Percentiles rank a stretch among this genome's conserved stretches.
Evolutionary conservation across 2,113 vertebrate species (phyloP).

Genomic region (pig (Sus scrofa)): DNA sequence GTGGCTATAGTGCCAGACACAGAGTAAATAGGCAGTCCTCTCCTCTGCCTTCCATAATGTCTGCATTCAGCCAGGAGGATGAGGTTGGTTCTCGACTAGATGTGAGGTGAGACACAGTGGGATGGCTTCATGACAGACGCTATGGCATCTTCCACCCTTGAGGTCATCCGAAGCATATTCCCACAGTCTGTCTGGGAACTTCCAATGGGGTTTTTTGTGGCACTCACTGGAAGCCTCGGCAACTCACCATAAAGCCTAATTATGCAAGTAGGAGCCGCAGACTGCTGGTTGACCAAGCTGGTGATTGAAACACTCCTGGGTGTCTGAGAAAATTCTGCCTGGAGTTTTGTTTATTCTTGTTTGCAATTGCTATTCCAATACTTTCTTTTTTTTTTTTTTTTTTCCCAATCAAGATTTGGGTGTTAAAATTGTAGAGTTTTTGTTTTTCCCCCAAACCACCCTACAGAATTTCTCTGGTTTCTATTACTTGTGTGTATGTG

Average conservation of each 20-base stretch:
- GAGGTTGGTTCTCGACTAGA: not conserved
- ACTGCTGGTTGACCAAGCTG: not conserved
- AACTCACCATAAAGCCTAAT: constrained; percentile 30
- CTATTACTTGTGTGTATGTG: no score
- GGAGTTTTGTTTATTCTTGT: not conserved
- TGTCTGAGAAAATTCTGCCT: constrained; percentile 3
- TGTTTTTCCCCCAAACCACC: not conserved
- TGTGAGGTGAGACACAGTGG: not conserved
- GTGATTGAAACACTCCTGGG: not conserved
- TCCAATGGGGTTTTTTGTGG: not conserved
- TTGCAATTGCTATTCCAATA: not conserved
- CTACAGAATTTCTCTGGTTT: not conserved
- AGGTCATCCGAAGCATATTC: not conserved
- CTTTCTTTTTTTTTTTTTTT: not conserved
- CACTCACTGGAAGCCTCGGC: not conserved
- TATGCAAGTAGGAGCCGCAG: not conserved
- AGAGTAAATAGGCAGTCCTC: not conserved
- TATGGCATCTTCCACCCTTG: not conserved
- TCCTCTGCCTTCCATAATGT: not conserved
- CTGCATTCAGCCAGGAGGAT: not conserved
- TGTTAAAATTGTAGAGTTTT: not conserved
- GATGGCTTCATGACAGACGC: not conserved
- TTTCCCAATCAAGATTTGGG: not conserved
- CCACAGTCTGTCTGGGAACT: not conserved
- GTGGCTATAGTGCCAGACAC: not conserved